Conservation (phyloP, 1,140 invertebrate species). For the Heliothis virescens region DNA sequence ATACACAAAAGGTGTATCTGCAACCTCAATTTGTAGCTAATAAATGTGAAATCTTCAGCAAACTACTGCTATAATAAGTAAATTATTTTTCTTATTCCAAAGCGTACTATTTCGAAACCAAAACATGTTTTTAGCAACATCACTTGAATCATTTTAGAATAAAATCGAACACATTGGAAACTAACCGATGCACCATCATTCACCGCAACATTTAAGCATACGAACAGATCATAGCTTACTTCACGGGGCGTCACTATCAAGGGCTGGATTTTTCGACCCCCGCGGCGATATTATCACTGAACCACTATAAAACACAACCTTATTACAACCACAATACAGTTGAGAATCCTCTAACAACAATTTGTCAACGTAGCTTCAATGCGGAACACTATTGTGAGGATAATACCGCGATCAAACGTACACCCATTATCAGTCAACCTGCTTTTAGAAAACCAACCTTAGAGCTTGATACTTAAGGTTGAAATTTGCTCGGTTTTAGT, state of each 20-base stretch:
- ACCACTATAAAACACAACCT: conserved; percentile 60
- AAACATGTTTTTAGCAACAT: not conserved
- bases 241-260: conserved; percentile 82
- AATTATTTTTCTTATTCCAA: too few relatives aligned
- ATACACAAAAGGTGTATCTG: too few relatives aligned
- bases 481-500: conserved; percentile 47
- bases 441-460: conserved; percentile 59
- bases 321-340: conserved; percentile 60
- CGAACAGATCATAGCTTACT: conserved; percentile 84
- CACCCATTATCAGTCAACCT: conserved; percentile 69
- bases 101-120: too few relatives aligned
- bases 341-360: conserved; percentile 58
- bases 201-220: conserved; percentile 69
- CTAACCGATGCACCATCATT: conserved; percentile 41
- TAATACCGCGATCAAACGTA: conserved; percentile 84
- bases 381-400: conserved; percentile 82
- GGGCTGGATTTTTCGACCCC: conserved; percentile 83
- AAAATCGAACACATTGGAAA: not conserved
- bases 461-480: conserved; percentile 48
- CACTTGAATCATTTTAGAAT: not conserved
- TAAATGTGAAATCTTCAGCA: too few relatives aligned
- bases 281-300: conserved; percentile 75
- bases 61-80: too few relatives aligned
- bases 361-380: conserved; percentile 80
- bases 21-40: too few relatives aligned